Evolutionary conservation across 2,797 vertebrate genomes (phyloP).

Genomic region (Peromyscus nudipes): DNA sequence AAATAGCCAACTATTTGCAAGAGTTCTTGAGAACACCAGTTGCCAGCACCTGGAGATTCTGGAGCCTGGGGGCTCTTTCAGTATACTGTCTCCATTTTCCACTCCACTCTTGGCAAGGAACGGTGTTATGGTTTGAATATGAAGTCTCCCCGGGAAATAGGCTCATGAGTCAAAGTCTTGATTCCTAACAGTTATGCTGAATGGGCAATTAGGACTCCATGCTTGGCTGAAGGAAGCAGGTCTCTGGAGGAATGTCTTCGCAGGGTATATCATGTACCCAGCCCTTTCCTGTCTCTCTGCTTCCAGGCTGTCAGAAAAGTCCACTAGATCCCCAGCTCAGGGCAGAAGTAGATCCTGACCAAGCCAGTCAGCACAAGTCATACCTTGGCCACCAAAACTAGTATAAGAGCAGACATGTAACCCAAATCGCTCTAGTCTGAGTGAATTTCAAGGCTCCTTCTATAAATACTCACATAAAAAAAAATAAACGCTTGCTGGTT

Average conservation of each 20-base stretch:
- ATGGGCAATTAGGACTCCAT: neutral
- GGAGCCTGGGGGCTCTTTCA: neutral
- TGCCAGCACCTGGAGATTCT: neutral
- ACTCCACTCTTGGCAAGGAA: neutral
- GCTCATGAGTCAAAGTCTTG: neutral
- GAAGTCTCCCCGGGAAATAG: neutral
- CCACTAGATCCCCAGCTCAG: neutral
- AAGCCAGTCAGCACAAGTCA: neutral
- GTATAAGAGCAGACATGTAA: neutral
- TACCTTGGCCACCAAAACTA: neutral
- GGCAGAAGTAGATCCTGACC: neutral
- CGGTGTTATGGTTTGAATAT: neutral
- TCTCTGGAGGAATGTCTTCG: neutral
- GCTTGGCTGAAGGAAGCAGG: neutral
- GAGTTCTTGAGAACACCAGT: neutral
- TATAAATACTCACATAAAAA: neutral
- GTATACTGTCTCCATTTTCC: neutral
- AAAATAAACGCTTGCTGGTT: neutral
- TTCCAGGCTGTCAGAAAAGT: neutral
- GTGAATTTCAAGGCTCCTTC: neutral
- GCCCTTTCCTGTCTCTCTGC: neutral
- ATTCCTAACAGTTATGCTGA: neutral
- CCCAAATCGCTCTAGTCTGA: neutral
- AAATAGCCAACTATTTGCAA: neutral
- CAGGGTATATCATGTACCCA: neutral